Conservation (phyloP, 2,888 invertebrate genomes). For the Idaea aversata region DNA sequence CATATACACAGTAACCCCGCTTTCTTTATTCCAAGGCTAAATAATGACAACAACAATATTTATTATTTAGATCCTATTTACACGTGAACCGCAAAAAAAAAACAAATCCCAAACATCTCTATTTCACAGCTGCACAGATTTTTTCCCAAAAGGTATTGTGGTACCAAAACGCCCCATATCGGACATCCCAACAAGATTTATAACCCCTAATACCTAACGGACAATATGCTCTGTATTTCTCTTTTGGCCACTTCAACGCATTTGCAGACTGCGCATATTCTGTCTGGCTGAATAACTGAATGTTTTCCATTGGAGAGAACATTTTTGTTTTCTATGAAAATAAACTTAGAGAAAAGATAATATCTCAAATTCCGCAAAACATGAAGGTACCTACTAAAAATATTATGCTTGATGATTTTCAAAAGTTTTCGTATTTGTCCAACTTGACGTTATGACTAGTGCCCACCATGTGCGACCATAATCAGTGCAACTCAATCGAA, state of each 20-base stretch:
- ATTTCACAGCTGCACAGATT: slow-evolving; percentile 15
- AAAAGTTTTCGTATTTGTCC: too few species aligned
- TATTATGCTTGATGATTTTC: too few species aligned
- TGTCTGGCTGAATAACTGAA: background rate
- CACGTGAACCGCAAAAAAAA: slow-evolving; percentile 4
- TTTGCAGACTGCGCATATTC: background rate
- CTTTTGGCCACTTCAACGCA: slow-evolving; percentile 28
- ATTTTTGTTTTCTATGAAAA: background rate
- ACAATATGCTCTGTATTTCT: slow-evolving; percentile 48
- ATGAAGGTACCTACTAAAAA: too few species aligned
- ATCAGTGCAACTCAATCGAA: too few species aligned
- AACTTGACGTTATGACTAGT: too few species aligned
- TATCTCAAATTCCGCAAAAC: too few species aligned
- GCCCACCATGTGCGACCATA: too few species aligned
- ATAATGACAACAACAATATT: too few species aligned
- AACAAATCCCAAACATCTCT: slow-evolving; percentile 14
- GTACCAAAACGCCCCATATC: slow-evolving; percentile 32
- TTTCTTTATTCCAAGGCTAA: too few species aligned
- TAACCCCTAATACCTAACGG: slow-evolving; percentile 41
- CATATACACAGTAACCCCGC: too few species aligned
- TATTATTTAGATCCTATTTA: background rate
- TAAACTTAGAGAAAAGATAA: too few species aligned
- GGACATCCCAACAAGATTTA: slow-evolving; percentile 48
- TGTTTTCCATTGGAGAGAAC: background rate
- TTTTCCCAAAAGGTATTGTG: slow-evolving; percentile 25